Conservation (phyloP, 2,888 invertebrate species). For the Ptilodon capucinus region DNA sequence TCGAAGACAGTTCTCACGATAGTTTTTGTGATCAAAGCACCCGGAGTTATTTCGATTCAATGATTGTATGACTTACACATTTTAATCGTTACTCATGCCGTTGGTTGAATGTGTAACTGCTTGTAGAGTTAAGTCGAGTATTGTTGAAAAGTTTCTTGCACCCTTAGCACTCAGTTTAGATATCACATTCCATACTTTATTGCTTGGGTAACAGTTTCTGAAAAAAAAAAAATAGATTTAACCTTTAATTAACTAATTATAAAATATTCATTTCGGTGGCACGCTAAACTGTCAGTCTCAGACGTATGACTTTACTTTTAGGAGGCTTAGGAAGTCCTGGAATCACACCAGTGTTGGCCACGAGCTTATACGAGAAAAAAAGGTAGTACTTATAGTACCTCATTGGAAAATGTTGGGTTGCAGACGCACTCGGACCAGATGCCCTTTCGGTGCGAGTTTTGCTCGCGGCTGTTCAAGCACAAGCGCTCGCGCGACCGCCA, state of each 20-base stretch:
- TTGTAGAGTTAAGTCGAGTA: background rate
- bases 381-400: background rate
- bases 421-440: conserved; percentile 96
- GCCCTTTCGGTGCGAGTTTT: conserved; percentile 96
- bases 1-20: conserved; percentile 63
- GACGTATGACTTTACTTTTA: too few species aligned
- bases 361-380: too few species aligned
- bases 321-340: too few species aligned
- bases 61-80: conserved; percentile 54
- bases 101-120: conserved; percentile 1
- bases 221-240: too few species aligned
- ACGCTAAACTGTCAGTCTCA: too few species aligned
- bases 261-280: too few species aligned
- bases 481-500: conserved; percentile 96
- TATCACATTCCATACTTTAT: too few species aligned
- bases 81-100: conserved; percentile 48
- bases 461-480: conserved; percentile 96
- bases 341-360: too few species aligned
- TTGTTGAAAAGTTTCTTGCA: too few species aligned
- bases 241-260: too few species aligned
- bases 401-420: conserved; percentile 54
- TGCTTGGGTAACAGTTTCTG: too few species aligned
- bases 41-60: conserved; percentile 60
- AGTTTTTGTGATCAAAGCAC: conserved; percentile 62
- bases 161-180: too few species aligned